These are phyloP conservation scores for Chaetorhynchus papuensis DNA, from an alignment of 2,113 vertebrate species.

Conservation along the genomic window DNA sequence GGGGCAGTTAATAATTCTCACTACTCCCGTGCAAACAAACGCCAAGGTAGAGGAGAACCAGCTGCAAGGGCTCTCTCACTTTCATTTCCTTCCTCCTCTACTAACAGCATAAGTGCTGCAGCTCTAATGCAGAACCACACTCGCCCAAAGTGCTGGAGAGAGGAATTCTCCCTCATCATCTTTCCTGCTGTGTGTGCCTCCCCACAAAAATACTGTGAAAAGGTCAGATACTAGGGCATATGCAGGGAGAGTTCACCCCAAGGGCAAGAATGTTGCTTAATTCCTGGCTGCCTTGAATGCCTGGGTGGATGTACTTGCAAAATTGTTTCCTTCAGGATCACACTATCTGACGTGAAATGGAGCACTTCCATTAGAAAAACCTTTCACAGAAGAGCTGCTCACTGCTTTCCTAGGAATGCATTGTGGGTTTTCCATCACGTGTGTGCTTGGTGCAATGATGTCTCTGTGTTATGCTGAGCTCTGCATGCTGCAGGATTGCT, in stretches of 20 bases:
- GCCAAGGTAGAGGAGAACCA: not conserved
- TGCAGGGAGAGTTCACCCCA: not conserved
- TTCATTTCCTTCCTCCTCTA: not conserved
- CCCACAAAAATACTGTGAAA: not conserved
- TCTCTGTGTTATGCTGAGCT: not conserved
- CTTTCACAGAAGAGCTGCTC: not conserved
- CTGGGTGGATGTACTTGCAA: not conserved
- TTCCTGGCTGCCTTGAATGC: not conserved
- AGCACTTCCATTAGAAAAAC: not conserved
- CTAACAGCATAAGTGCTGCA: not conserved
- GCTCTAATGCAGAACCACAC: not conserved
- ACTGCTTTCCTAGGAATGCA: not conserved
- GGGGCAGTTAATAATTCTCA: slow-evolving; percentile 29
- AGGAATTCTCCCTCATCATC: not conserved
- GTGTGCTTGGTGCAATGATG: accelerated
- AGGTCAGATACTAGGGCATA: not conserved
- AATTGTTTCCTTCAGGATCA: not conserved
- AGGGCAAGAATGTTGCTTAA: not conserved
- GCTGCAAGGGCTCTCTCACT: not conserved
- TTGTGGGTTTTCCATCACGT: not conserved
- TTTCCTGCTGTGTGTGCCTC: not conserved
- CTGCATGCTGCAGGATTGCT: accelerated
- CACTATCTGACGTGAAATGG: not conserved
- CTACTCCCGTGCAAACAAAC: not conserved
- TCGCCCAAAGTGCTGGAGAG: not conserved